Evolutionary conservation across 2,113 vertebrate species (phyloP).

Genomic region (Oryzias javanicus): DNA sequence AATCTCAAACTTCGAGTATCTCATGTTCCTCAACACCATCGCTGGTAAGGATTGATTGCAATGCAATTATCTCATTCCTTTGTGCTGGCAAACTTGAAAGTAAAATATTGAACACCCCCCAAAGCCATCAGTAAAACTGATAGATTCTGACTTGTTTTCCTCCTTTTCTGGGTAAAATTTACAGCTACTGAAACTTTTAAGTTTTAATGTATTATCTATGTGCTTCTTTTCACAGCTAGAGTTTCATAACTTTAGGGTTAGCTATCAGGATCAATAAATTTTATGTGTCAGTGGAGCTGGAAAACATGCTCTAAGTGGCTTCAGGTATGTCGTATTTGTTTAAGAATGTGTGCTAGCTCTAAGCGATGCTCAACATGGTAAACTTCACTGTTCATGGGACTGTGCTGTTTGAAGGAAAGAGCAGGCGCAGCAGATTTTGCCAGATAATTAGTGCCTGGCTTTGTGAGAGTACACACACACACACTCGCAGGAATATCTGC

Average conservation of each 20-base stretch:
- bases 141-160: constrained; percentile 57
- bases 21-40: constrained; percentile 99
- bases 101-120: constrained; percentile 25
- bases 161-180: constrained; percentile 1
- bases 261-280: constrained; percentile 52
- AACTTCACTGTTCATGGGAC: constrained; percentile 38
- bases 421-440: constrained; percentile 57
- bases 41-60: constrained; percentile 80
- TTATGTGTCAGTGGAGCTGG: constrained; percentile 33
- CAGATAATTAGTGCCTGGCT: constrained; percentile 73
- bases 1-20: constrained; percentile 98
- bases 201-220: constrained; percentile 43
- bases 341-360: constrained; percentile 39
- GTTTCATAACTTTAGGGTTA: constrained; percentile 31
- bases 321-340: constrained; percentile 54
- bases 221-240: constrained; percentile 42
- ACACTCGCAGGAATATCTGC: constrained; percentile 33
- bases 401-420: constrained; percentile 62
- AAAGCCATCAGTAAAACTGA: constrained; percentile 48
- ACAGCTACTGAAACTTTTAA: constrained; percentile 18
- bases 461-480: constrained; percentile 28
- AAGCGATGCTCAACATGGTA: constrained; percentile 29
- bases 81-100: constrained; percentile 1
- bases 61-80: constrained; percentile 3
- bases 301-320: constrained; percentile 37